Evolutionary conservation across 2,113 vertebrate species (phyloP).

Genomic region (Protomyctophum bolini): DNA sequence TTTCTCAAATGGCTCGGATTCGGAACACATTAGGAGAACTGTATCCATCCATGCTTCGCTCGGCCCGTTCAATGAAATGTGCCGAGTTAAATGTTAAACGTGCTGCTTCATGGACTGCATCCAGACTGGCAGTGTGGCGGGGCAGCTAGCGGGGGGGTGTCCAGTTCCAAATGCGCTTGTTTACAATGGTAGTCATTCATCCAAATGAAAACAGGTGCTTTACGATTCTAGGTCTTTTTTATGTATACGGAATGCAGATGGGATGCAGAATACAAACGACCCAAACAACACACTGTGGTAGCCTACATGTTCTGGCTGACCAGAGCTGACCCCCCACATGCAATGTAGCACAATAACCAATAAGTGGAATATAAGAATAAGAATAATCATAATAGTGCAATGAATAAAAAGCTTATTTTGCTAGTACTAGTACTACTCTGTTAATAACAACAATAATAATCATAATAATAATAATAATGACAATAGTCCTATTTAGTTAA

Average conservation of each 20-base stretch:
- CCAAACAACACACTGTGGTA: neutral
- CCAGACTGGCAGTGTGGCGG: constrained; percentile 34
- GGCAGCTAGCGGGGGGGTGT: constrained; percentile 20
- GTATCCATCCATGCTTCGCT: constrained; percentile 5
- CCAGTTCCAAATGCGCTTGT: constrained; percentile 44
- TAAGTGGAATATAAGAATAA: no score
- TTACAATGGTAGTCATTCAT: constrained; percentile 40
- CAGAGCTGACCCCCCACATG: neutral
- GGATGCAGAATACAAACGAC: neutral
- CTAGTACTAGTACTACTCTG: no score
- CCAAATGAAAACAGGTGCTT: constrained; percentile 18
- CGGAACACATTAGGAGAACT: constrained; percentile 23
- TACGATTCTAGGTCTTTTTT: neutral
- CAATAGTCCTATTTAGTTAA: no score
- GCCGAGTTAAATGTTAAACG: constrained; percentile 35
- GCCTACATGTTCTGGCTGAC: neutral
- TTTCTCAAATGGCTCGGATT: constrained; percentile 45
- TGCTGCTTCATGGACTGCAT: constrained; percentile 26
- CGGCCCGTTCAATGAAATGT: constrained; percentile 13
- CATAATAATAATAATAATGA: no score
- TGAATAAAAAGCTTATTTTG: no score
- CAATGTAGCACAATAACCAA: neutral
- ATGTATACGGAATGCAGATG: neutral
- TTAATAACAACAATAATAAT: no score
- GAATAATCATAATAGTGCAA: no score